Evolutionary conservation across 2,797 vertebrate species (phyloP).

Genomic region (Pseudochromis fuscus): DNA sequence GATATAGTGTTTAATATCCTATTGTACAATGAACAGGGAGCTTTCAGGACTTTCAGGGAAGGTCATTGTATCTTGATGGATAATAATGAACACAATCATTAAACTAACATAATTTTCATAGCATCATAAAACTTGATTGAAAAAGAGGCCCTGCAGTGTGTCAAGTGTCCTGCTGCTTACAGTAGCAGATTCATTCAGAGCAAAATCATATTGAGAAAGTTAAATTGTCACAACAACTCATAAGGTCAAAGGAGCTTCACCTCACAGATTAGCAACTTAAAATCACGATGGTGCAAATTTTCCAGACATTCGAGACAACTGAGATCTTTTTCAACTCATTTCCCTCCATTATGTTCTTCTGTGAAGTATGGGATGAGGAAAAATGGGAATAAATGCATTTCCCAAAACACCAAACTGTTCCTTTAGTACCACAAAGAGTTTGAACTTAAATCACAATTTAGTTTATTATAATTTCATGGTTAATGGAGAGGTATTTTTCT

Average conservation of each 20-base stretch:
- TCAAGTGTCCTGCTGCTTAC: not conserved
- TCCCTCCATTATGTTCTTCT: not conserved
- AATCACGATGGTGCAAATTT: constrained; percentile 35
- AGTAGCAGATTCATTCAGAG: no score
- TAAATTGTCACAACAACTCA: not conserved
- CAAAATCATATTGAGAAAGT: no score
- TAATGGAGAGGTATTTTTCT: not conserved
- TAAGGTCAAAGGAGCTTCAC: not conserved
- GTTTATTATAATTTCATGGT: not conserved
- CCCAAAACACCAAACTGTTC: not conserved
- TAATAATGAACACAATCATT: constrained; percentile 15
- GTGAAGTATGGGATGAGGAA: no score
- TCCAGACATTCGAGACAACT: constrained; percentile 1
- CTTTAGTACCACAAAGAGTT: not conserved
- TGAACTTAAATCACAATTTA: not conserved
- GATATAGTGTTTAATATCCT: not conserved
- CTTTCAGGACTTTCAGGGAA: constrained; percentile 1
- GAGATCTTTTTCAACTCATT: not conserved
- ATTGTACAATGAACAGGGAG: constrained; percentile 16
- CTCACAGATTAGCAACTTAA: constrained; percentile 3
- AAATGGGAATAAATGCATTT: not conserved
- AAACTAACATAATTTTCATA: constrained; percentile 4
- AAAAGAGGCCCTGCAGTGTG: not conserved
- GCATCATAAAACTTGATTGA: not conserved
- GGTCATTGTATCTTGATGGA: not conserved